Conservation (phyloP, 2,113 vertebrate genomes). For the Xiphias gladius region DNA sequence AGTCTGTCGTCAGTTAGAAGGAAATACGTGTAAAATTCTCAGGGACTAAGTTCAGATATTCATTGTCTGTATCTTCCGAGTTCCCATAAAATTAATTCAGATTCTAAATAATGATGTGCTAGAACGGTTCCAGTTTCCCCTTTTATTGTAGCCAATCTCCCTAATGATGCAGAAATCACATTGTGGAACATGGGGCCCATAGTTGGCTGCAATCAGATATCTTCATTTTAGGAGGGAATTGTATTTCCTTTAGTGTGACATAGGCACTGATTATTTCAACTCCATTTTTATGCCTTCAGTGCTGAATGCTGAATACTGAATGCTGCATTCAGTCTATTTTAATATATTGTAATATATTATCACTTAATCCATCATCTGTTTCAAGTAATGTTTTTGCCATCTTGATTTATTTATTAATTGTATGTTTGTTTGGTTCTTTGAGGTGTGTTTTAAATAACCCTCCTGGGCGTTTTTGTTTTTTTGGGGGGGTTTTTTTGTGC, state of each 20-base stretch:
- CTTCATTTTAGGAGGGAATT: conserved; percentile 4
- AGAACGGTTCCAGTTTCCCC: conserved; percentile 9
- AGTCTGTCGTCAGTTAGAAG: conserved; percentile 17
- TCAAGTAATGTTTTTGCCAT: conserved; percentile 10
- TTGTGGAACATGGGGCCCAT: conserved; percentile 4
- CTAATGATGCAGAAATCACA: conserved; percentile 45
- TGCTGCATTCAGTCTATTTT: conserved; percentile 32
- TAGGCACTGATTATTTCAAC: neutral
- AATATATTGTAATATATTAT: neutral
- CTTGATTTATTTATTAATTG: conserved; percentile 23
- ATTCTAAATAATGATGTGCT: conserved; percentile 37
- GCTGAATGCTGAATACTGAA: too few relatives aligned
- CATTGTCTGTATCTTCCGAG: conserved; percentile 35
- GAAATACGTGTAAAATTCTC: conserved; percentile 32
- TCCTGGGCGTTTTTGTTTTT: neutral
- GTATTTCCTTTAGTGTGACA: neutral
- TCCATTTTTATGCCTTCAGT: neutral
- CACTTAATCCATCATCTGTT: conserved; percentile 39
- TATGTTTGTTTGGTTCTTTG: conserved; percentile 32
- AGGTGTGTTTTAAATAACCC: conserved; percentile 37
- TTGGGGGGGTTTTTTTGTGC: conserved; percentile 16
- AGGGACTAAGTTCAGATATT: conserved; percentile 26
- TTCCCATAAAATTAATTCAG: conserved; percentile 34
- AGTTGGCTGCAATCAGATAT: conserved; percentile 21
- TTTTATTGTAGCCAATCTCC: conserved; percentile 29